Conservation (phyloP, 2,113 vertebrate genomes). For the Tylochromis polylepis region DNA sequence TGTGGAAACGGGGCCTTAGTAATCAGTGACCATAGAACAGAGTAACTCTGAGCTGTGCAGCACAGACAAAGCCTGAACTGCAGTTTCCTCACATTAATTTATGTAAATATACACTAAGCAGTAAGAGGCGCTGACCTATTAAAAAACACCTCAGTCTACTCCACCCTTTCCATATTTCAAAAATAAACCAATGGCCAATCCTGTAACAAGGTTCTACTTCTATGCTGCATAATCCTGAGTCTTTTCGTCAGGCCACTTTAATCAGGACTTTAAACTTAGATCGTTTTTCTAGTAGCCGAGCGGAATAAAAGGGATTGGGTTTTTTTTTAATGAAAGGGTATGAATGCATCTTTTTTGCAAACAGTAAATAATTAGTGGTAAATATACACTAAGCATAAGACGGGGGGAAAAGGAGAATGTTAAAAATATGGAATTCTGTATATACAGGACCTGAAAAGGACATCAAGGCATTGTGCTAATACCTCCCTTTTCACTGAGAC, state of each 20-base stretch:
- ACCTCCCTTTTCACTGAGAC: not conserved
- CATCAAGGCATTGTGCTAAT: not conserved
- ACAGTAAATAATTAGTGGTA: not conserved
- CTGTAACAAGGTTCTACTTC: not conserved
- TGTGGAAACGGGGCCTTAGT: too few species aligned
- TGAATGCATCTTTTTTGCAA: not conserved
- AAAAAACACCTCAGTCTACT: not conserved
- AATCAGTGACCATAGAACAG: not conserved
- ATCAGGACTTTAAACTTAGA: not conserved
- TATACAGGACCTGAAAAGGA: not conserved
- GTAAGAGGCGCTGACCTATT: not conserved
- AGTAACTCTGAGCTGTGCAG: not conserved
- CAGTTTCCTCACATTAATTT: not conserved
- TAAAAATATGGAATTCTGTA: not conserved
- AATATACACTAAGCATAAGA: not conserved
- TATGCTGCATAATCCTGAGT: not conserved
- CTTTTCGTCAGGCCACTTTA: not conserved
- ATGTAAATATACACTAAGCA: not conserved
- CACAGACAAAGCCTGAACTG: not conserved
- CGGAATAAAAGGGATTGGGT: not conserved
- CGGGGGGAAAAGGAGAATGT: not conserved
- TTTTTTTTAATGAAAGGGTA: not conserved
- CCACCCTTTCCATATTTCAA: not conserved
- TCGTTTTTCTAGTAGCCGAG: not conserved
- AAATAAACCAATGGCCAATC: not conserved